A percentile compares a stretch with the other conserved stretches of the same genome.
Conservation (phyloP, 2,888 invertebrate genomes). For the Mythimna ferrago region DNA sequence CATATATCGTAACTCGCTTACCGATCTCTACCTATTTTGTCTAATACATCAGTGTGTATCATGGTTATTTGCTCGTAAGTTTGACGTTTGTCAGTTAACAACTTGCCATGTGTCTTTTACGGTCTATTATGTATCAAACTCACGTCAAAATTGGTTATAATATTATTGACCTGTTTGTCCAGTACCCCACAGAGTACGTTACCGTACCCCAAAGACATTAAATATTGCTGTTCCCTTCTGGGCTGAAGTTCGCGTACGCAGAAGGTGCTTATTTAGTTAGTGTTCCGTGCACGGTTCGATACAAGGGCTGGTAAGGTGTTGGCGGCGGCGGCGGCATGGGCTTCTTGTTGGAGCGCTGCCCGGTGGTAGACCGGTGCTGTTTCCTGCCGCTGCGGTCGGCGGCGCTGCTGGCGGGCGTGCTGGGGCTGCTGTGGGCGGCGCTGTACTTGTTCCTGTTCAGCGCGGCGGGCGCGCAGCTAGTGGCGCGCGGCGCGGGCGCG, state of each 20-base stretch:
- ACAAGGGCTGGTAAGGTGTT: not conserved
- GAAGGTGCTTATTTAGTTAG: not conserved
- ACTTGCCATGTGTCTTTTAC: not conserved
- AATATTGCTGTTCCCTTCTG: not conserved
- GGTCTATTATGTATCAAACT: not conserved
- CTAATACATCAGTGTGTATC: not conserved
- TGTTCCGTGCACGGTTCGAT: not conserved
- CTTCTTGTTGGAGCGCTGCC: conserved; percentile 68
- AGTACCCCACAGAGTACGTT: too few species aligned
- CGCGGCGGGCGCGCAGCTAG: conserved; percentile 50
- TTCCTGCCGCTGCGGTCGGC: conserved; percentile 58
- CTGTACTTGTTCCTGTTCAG: conserved; percentile 61
- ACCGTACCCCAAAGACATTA: too few species aligned
- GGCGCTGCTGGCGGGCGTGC: conserved; percentile 62
- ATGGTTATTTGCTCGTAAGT: not conserved
- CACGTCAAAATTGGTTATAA: conserved; percentile 11
- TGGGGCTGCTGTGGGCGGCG: conserved; percentile 66
- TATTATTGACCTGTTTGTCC: not conserved
- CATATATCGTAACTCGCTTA: not conserved
- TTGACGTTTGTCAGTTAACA: not conserved
- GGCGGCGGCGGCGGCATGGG: conserved; percentile 60
- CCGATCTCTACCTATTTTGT: conserved; percentile 22
- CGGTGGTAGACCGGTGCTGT: conserved; percentile 67
- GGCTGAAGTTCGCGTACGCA: not conserved
- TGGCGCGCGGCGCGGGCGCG: conserved; percentile 48